Evolutionary conservation across 2,113 vertebrate genomes (phyloP).

Genomic region (Phasianus colchicus): DNA sequence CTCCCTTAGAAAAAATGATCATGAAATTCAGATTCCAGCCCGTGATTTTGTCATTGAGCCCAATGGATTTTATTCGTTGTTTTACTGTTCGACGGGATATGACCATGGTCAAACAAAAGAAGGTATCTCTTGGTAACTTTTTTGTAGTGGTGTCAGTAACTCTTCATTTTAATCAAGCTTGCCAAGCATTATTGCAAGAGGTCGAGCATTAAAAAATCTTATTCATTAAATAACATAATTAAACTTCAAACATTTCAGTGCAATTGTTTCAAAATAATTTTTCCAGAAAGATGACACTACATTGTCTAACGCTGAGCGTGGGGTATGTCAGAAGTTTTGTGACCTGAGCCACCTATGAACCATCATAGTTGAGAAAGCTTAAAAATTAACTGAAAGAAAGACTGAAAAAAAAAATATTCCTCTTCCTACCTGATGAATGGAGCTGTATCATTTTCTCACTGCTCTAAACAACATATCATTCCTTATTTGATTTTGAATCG

Average conservation of each 20-base stretch:
- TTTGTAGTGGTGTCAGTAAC: neutral
- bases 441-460: neutral
- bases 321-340: neutral
- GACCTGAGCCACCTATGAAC: neutral
- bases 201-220: neutral
- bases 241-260: neutral
- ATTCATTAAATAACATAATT: neutral
- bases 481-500: neutral
- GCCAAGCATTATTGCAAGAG: neutral
- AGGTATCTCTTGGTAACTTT: neutral
- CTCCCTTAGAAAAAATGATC: conserved; percentile 13
- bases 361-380: neutral
- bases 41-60: neutral
- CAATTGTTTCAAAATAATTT: neutral
- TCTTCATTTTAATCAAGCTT: neutral
- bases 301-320: neutral
- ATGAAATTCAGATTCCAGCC: conserved; percentile 32
- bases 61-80: neutral
- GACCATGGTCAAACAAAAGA: conserved; percentile 2
- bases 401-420: neutral
- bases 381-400: neutral
- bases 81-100: neutral
- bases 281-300: neutral
- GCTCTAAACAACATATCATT: neutral
- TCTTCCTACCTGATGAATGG: neutral